Conservation (phyloP, 2,888 invertebrate genomes). For the Archips xylosteana region DNA sequence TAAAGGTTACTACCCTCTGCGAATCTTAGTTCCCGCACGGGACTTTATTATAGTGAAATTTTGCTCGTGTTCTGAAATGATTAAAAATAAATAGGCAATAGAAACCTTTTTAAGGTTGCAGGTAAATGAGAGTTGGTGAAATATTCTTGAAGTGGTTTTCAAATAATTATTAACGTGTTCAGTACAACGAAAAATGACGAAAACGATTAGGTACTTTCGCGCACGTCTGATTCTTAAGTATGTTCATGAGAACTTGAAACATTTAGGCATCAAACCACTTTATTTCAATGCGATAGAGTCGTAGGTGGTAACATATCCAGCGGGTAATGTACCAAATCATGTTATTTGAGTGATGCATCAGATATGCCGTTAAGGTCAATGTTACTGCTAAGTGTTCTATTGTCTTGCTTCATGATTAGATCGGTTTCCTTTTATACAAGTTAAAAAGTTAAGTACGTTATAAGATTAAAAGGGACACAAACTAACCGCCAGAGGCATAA, state of each 20-base stretch:
- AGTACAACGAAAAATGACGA: too few relatives aligned
- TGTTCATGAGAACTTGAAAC: background rate
- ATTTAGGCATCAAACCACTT: background rate
- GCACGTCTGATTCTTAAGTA: background rate
- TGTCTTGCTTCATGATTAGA: constrained; percentile 2
- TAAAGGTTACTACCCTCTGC: too few relatives aligned
- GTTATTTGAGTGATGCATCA: constrained; percentile 6
- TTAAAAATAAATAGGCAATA: too few relatives aligned
- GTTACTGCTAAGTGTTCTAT: constrained; percentile 1
- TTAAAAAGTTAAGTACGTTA: background rate
- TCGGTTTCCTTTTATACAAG: background rate
- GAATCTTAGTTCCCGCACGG: too few relatives aligned
- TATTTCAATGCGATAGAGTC: background rate
- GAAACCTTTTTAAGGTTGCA: too few relatives aligned
- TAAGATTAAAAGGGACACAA: constrained; percentile 2
- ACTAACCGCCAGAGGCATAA: background rate
- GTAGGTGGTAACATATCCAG: background rate
- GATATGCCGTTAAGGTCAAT: background rate
- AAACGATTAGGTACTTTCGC: too few relatives aligned
- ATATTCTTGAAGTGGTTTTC: too few relatives aligned
- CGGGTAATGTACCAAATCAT: constrained; percentile 28
- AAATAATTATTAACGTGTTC: too few relatives aligned
- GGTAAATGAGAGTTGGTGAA: too few relatives aligned
- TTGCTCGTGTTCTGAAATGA: too few relatives aligned
- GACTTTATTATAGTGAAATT: too few relatives aligned